Evolutionary conservation across 2,797 vertebrate species (phyloP).

Genomic region (Apogon hyalosoma): DNA sequence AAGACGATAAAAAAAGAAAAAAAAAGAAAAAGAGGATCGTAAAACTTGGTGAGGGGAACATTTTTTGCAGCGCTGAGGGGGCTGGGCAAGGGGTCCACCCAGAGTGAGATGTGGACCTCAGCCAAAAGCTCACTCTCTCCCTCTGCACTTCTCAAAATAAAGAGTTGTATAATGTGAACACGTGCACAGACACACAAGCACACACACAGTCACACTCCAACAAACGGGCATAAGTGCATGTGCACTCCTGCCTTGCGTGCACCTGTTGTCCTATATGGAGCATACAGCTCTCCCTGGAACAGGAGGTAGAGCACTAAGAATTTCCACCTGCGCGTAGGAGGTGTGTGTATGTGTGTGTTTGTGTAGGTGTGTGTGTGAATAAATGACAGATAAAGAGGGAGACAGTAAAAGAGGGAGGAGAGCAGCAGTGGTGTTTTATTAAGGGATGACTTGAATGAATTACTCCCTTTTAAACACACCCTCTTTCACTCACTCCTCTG

Average conservation of each 20-base stretch:
- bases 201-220: slow-evolving; percentile 11
- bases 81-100: slow-evolving; percentile 37
- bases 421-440: slow-evolving; percentile 38
- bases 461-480: slow-evolving; percentile 43
- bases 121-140: slow-evolving; percentile 47
- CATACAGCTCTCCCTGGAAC: slow-evolving; percentile 52
- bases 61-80: slow-evolving; percentile 45
- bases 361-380: slow-evolving; percentile 14
- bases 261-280: slow-evolving; percentile 73
- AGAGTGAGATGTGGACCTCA: slow-evolving; percentile 35
- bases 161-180: slow-evolving; percentile 31
- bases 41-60: slow-evolving; percentile 11
- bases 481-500: slow-evolving; percentile 47
- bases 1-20: neutral
- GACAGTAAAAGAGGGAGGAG: slow-evolving; percentile 50
- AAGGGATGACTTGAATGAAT: slow-evolving; percentile 51
- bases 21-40: neutral
- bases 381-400: slow-evolving; percentile 45
- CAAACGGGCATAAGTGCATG: slow-evolving; percentile 34
- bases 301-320: slow-evolving; percentile 60
- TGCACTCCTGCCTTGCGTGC: slow-evolving; percentile 70
- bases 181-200: slow-evolving; percentile 16
- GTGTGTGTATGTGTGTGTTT: slow-evolving; percentile 28
- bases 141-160: slow-evolving; percentile 45
- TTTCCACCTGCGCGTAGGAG: slow-evolving; percentile 66